phyloP scores from a whole-genome alignment of 2,888 invertebrate genomes.

The Ophioninae sp. region DNA sequence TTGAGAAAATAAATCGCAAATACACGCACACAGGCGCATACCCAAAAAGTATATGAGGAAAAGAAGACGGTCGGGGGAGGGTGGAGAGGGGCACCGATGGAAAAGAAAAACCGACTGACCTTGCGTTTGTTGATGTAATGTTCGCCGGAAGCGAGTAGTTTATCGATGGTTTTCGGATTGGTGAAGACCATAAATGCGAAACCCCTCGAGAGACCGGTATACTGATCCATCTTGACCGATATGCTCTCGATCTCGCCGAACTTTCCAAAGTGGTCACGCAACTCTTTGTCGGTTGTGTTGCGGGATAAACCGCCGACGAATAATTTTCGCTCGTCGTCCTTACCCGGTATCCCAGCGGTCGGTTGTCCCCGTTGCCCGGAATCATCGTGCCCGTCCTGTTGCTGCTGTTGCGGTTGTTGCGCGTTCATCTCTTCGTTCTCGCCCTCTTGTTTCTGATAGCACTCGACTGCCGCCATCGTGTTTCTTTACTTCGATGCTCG shows the following conservation, averaged over 20 bases:
- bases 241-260: slow-evolving; percentile 85
- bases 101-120: slow-evolving; percentile 68
- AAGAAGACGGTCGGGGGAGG: slow-evolving; percentile 4
- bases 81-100: background rate
- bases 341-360: slow-evolving; percentile 80
- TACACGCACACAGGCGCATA: background rate
- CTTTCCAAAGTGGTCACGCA: slow-evolving; percentile 85
- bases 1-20: slow-evolving; percentile 25
- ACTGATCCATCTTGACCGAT: slow-evolving; percentile 85
- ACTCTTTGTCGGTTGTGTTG: slow-evolving; percentile 84
- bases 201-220: slow-evolving; percentile 85
- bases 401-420: slow-evolving; percentile 57
- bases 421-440: slow-evolving; percentile 69
- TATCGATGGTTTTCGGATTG: slow-evolving; percentile 83
- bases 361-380: slow-evolving; percentile 74
- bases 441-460: slow-evolving; percentile 74
- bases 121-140: slow-evolving; percentile 85
- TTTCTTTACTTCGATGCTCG: slow-evolving; percentile 62
- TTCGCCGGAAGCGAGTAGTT: slow-evolving; percentile 82
- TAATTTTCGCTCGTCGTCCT: slow-evolving; percentile 84
- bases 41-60: background rate
- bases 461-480: slow-evolving; percentile 78
- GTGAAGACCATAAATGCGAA: slow-evolving; percentile 86
- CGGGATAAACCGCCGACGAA: slow-evolving; percentile 86
- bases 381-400: slow-evolving; percentile 68